phyloP scores from a whole-genome alignment of 1,140 invertebrate genomes.

The Anadara kagoshimensis region DNA sequence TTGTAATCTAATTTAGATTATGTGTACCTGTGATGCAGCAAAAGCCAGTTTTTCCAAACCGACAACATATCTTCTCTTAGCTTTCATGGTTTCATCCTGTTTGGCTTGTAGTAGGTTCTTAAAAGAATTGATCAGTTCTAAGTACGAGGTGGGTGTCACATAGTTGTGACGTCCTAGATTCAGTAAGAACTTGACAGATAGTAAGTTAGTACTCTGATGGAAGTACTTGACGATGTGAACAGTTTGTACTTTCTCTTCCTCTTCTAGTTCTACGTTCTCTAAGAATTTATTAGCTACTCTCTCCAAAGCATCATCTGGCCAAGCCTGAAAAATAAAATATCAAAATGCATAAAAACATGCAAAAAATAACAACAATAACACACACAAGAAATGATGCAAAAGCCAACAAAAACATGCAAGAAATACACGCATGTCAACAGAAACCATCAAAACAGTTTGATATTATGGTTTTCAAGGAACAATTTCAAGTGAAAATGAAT shows the following conservation, averaged over 20 bases:
- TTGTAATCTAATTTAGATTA: no score
- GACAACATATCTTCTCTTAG: constrained; percentile 86
- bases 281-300: constrained; percentile 71
- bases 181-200: constrained; percentile 81
- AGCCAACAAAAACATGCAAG: no score
- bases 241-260: constrained; percentile 60
- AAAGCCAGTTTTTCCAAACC: constrained; percentile 90
- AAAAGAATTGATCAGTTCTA: constrained; percentile 90
- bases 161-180: constrained; percentile 85
- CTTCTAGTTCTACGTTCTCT: constrained; percentile 71
- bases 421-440: no score
- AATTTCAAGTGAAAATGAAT: no score
- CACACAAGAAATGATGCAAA: no score
- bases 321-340: constrained; percentile 70
- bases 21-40: constrained; percentile 82
- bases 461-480: no score
- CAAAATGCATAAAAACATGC: no score
- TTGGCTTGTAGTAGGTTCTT: constrained; percentile 84
- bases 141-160: constrained; percentile 91
- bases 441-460: no score
- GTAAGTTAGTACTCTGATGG: constrained; percentile 67
- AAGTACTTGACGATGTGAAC: constrained; percentile 71
- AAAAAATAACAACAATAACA: no score
- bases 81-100: constrained; percentile 84
- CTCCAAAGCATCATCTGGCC: constrained; percentile 73